These are phyloP conservation scores for Rhinatrema bivittatum DNA, from an alignment of 2,797 vertebrate genomes.

Conservation along the genomic window DNA sequence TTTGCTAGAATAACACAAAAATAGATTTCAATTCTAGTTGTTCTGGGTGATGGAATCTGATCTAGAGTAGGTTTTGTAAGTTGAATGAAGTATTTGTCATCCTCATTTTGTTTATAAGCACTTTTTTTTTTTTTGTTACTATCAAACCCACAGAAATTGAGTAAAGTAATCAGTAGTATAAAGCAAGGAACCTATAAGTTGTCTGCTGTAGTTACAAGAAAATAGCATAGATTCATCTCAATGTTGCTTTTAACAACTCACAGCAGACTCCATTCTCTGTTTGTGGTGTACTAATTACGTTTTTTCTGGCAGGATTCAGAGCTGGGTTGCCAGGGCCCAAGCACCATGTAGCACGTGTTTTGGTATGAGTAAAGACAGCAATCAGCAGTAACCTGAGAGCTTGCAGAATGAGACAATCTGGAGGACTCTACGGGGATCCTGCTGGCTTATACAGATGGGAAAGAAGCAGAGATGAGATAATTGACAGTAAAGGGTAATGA, in stretches of 20 bases:
- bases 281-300: constrained; percentile 34
- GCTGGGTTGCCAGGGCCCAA: constrained; percentile 39
- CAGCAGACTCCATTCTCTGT: constrained; percentile 34
- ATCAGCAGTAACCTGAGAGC: constrained; percentile 43
- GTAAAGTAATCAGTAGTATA: background rate
- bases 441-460: constrained; percentile 42
- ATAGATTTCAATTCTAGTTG: too few species aligned
- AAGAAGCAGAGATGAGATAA: constrained; percentile 49
- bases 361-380: constrained; percentile 48
- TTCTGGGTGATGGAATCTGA: too few species aligned
- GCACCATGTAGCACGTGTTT: constrained; percentile 41
- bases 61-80: too few species aligned
- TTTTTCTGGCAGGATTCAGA: constrained; percentile 34
- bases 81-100: too few species aligned
- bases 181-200: constrained; percentile 1
- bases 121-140: background rate
- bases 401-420: constrained; percentile 46
- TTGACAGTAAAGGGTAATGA: constrained; percentile 50
- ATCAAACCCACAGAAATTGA: background rate
- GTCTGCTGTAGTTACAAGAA: constrained; percentile 4
- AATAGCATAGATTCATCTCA: constrained; percentile 14
- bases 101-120: constrained; percentile 1
- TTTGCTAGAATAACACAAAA: too few species aligned
- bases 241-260: constrained; percentile 22
- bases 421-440: constrained; percentile 36